Evolutionary conservation across 2,797 vertebrate genomes (phyloP), one percentile per base, ranked within the genome.

Genomic region (Muscicapa comitata): DNA sequence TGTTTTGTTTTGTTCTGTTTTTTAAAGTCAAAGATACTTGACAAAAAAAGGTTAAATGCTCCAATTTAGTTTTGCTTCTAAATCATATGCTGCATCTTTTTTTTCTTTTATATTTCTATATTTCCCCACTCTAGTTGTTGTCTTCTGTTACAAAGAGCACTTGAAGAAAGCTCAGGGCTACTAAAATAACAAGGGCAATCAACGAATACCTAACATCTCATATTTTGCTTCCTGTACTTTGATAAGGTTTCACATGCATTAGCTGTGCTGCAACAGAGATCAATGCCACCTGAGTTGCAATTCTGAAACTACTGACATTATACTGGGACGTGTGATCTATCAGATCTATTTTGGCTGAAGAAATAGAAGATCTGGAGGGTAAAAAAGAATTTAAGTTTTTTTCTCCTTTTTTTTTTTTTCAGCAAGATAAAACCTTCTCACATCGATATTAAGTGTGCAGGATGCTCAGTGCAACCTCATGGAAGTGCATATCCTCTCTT

Each of bases 401-500:
- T 11, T 6, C 2, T 6, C 2, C 2, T 31, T 38, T 57, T 35
- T 35, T 57, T 35, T 57, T 38, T 37, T 35, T n/a, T 11, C 18
- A 33, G 38, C 48, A 89, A 35, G 2, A 4, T 10, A 21, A 91
- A 81, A 33, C 1, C 1, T 81, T 74, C 72, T 54, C 25, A 35
- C 1, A 2, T 15, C 3, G 1, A 24, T 45, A 1, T 45, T 63
- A 23, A 7, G 1, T 19, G 16, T 19, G 6, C 24, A 79, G 29
- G 26, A n/a, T 48, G 38, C 19, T 58, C 35, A 13, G 3, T 63
- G 59, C 26, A 29, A 63, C 4, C 14, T 31, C 15, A n/a, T 51
- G 17, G 61, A 72, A 76, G 35, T 18, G 65, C n/a, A 28, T 63
- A 59, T 48, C 2, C 0, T 65, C 18, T 43, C 5, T 66, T 57